These are phyloP conservation scores for Aspidoscelis tigris DNA, from an alignment of 2,113 vertebrate genomes.

Conservation along the genomic window DNA sequence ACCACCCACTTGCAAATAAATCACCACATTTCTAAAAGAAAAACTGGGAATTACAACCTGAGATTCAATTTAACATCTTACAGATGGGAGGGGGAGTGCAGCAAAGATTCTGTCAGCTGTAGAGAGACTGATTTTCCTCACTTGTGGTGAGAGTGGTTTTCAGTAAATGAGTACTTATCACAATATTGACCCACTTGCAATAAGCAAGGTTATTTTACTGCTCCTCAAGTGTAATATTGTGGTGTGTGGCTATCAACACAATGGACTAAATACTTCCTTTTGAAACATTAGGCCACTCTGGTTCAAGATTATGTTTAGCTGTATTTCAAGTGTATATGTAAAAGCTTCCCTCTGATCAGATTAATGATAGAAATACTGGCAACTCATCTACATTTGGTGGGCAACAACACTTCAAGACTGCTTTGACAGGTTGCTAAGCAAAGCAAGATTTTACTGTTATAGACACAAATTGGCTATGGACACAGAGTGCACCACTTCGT, in stretches of 20 bases:
- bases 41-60: conserved; percentile 35
- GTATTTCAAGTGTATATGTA: background rate
- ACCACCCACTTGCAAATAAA: conserved; percentile 40
- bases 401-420: background rate
- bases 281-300: conserved; percentile 22
- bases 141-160: conserved; percentile 47
- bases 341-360: background rate
- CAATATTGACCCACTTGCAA: conserved; percentile 45
- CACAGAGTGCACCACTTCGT: no score
- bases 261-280: conserved; percentile 42
- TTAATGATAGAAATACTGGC: background rate
- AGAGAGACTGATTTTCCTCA: conserved; percentile 37
- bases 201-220: conserved; percentile 44
- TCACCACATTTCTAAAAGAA: conserved; percentile 24
- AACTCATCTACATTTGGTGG: background rate
- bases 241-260: conserved; percentile 43
- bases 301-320: background rate
- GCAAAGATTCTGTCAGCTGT: conserved; percentile 37
- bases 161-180: conserved; percentile 45
- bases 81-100: conserved; percentile 19
- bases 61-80: conserved; percentile 36
- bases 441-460: no score
- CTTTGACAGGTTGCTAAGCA: background rate
- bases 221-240: conserved; percentile 46
- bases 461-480: no score